Evolutionary conservation across 2,113 vertebrate species (phyloP), one percentile per base, ranked within the genome.

Genomic region (Colossoma macropomum): DNA sequence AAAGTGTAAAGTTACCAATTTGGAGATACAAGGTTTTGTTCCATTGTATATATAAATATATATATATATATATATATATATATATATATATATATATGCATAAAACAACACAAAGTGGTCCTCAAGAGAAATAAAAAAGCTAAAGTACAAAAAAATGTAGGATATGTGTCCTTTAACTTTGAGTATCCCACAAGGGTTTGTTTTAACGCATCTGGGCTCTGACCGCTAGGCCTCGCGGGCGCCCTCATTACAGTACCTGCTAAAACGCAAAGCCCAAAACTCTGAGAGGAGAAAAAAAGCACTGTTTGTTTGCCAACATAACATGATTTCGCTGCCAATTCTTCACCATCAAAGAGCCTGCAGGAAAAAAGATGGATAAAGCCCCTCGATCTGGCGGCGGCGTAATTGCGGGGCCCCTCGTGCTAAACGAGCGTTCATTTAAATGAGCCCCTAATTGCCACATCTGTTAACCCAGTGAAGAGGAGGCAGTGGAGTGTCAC

Each of bases 401-500:
- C 94, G 92, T 95, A 92, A 94, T 95, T 94, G 93, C 94, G 91
- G 30, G 91, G 93, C 92, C 50, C 85, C 50, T 94, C 90, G 92
- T 90, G 90, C 92, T 95, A 94, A 96, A 95, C 93, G 94, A 95
- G 91, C 92, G 93, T 92, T 91, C 90, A 91, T 96, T 95, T 93
- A 95, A 96, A 95, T 95, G 92, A 95, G 93, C 93, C 92, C 91
- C 92, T 96, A 93, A 96, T 96, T 96, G 95, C 93, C 92, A 91
- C 94, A 94, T 96, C 95, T 96, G 89, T 97, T 96, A 97, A 95
- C 95, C 92, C 92, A 88, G 88, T 92, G 93, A 94, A 91, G 88
- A 93, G 89, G 91, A 87, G 91, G 90, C 91, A 89, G 87, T 73
- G 86, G 88, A 84, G 90, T 89, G 90, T 92, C 93, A 91, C 86